phyloP scores from a whole-genome alignment of 1,140 invertebrate genomes.

The Euwallacea similis region DNA sequence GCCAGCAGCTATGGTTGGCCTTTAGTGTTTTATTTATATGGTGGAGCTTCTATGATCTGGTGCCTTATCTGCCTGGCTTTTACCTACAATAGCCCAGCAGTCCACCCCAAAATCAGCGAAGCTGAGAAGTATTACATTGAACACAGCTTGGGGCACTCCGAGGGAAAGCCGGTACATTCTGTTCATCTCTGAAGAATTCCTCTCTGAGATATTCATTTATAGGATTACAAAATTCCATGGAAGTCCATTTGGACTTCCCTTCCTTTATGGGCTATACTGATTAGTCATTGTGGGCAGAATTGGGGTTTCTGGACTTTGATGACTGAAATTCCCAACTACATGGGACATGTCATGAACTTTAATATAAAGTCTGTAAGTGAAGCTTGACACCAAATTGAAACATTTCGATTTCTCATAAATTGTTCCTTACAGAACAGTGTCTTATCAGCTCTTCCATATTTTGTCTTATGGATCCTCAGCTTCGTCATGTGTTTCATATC shows the following conservation, averaged over 20 bases:
- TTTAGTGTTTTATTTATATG: conserved; percentile 77
- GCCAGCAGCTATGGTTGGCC: conserved; percentile 73
- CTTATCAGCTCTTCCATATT: conserved; percentile 79
- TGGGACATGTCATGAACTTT: conserved; percentile 78
- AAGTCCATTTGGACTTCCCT: conserved; percentile 70
- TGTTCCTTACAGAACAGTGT: conserved; percentile 66
- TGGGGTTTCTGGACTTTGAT: conserved; percentile 94
- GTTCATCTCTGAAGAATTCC: background rate
- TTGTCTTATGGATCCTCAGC: conserved; percentile 69
- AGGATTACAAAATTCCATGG: conserved; percentile 68
- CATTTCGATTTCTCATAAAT: background rate
- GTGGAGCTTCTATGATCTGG: conserved; percentile 64
- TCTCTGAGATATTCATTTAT: conserved; percentile 6
- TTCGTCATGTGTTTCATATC: conserved; percentile 66
- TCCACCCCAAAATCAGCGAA: conserved; percentile 61
- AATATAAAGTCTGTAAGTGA: conserved; percentile 64
- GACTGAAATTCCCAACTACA: conserved; percentile 88
- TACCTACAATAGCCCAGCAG: conserved; percentile 67
- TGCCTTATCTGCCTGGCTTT: conserved; percentile 63
- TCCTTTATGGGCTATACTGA: conserved; percentile 81
- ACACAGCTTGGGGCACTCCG: conserved; percentile 43
- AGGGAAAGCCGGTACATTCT: conserved; percentile 14
- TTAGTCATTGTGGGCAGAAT: conserved; percentile 83
- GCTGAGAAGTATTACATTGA: conserved; percentile 68
- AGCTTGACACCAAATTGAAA: background rate